Evolutionary conservation across 2,888 invertebrate genomes (phyloP), one percentile per base, ranked within the genome.

Genomic region (Aleiodes testaceus): DNA sequence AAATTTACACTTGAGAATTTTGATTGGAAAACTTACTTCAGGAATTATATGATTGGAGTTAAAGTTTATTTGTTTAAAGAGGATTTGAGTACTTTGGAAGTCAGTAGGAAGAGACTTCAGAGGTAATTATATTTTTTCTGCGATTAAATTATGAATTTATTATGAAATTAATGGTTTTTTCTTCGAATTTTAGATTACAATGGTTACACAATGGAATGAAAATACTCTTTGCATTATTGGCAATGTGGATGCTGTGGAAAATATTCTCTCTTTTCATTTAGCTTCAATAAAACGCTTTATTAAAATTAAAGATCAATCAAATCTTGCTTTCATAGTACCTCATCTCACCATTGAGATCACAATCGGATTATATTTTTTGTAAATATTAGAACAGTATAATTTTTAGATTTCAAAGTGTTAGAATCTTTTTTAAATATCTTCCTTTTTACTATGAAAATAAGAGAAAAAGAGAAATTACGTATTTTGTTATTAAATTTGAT

Each of bases 51-150:
- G 36, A 88, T 88, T 63, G 97, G 97, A 3, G 90, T 95, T 66
- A 89, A 96, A 69, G 87, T 91, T 66, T 94, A 93, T 84, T 86
- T 97, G 66, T 91, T 95, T 78, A 95, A 96, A 82, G 96, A 97
- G 77, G 91, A 92, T 73, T 90, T 93, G 12, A 90, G 90, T 67
- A 92, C 92, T 0, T 85, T 95, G 64, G 90, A 92, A 5, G 88
- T 89, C 4, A 93, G 93, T 52, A 89, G 89, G 78, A 89, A 89
- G 64, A 90, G 90, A 79, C 88, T 90, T 87, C 89, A 86, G 82
- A 91, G 91, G 93, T 93, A 82, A 81, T 80, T 63, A 20, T 63
- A 20, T 22, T 3, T 22, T 20, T 11, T 12, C 1, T n/a, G n/a
- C 36, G 44, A 30, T 42, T 11, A 7, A 55, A 55, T 66, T 20